phyloP scores from a whole-genome alignment of 1,140 invertebrate species.

The Asobara japonica region DNA sequence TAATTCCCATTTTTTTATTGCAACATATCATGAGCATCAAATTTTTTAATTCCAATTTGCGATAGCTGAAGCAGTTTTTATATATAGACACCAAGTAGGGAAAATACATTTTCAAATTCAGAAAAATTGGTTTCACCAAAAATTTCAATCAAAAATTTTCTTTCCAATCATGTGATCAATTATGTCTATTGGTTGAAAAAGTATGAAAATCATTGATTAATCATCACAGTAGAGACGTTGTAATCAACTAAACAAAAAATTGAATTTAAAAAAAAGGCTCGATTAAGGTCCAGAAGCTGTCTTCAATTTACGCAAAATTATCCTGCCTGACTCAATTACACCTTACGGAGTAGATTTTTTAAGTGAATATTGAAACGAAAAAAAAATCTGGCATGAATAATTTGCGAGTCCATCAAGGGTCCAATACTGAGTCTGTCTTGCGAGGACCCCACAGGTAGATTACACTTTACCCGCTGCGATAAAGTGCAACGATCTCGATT shows the following conservation, averaged over 20 bases:
- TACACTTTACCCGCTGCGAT: conserved; percentile 12
- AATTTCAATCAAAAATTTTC: too few species aligned
- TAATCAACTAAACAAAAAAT: too few species aligned
- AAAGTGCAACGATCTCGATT: conserved; percentile 8
- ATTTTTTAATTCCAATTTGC: too few species aligned
- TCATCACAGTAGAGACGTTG: too few species aligned
- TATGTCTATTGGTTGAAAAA: too few species aligned
- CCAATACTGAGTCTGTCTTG: conserved; percentile 9
- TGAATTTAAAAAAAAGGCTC: not conserved
- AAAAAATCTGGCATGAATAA: conserved; percentile 23
- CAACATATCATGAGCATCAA: too few species aligned
- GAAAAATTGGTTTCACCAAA: not conserved
- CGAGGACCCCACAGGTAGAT: conserved; percentile 10
- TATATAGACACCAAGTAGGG: too few species aligned
- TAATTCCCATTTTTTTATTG: too few species aligned
- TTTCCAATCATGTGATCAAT: too few species aligned
- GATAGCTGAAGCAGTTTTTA: too few species aligned
- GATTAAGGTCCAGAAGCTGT: not conserved
- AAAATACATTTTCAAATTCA: too few species aligned
- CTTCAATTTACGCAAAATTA: not conserved
- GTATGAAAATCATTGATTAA: not conserved
- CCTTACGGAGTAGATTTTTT: conserved; percentile 37
- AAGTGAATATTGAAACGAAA: conserved; percentile 38
- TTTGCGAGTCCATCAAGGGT: conserved; percentile 35
- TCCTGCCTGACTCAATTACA: not conserved